A percentile compares a stretch with the other conserved stretches of the same genome.
Evolutionary conservation across 2,113 vertebrate genomes (phyloP).

Genomic region (Apodemus speciosus): DNA sequence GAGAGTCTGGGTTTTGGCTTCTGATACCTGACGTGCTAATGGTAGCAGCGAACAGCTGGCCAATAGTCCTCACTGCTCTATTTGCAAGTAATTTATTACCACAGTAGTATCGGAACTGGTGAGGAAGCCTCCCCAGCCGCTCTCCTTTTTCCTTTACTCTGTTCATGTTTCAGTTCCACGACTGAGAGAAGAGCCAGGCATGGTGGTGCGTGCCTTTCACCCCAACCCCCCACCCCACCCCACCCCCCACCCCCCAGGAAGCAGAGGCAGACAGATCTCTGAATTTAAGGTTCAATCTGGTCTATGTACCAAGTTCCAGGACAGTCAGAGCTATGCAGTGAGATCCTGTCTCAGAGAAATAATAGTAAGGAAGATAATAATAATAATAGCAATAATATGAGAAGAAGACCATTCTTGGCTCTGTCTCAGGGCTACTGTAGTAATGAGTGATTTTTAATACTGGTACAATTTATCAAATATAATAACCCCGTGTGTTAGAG

Average conservation of each 20-base stretch:
- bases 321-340: not conserved
- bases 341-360: not conserved
- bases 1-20: conserved; percentile 49
- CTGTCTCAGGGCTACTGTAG: not conserved
- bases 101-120: not conserved
- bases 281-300: not conserved
- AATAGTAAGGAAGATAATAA: not conserved
- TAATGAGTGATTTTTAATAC: not conserved
- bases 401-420: not conserved
- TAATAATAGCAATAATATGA: not conserved
- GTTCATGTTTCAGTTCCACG: conserved; percentile 3
- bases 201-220: not conserved
- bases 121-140: not conserved
- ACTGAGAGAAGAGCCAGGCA: not conserved
- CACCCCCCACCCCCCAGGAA: not conserved
- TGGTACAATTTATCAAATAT: not conserved
- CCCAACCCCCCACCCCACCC: no score
- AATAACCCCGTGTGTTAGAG: not conserved
- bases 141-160: not conserved
- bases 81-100: conserved; percentile 6
- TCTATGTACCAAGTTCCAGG: not conserved
- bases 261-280: not conserved
- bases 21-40: conserved; percentile 58
- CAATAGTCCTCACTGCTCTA: not conserved
- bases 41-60: not conserved